Base-by-base conservation (phyloP, 2,797 vertebrate genomes). In the Peromyscus eremicus region DNA sequence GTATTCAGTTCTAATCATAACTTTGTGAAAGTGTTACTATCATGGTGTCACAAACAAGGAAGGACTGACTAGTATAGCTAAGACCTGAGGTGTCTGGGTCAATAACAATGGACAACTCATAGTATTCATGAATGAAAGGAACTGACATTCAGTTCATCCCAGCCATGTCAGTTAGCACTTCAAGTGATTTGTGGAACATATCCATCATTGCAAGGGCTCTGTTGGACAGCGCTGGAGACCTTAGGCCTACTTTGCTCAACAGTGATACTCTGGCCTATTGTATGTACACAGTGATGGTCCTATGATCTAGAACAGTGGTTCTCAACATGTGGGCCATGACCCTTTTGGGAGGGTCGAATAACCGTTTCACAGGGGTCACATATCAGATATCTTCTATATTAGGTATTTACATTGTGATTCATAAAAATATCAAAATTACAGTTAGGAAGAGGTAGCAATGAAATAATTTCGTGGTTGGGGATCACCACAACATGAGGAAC, bases 121-220 rank as follows among this genome's bases (percentile, higher is more conserved):
- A 82, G 55, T 46, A 66, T 83, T 92, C 76, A 80, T 92, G 27
- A 92, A 75, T 46, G 43, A 25, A 94, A 91, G 40, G 21, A 43
- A 94, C 4, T 43, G 34, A 32, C 10, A 90, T 19, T 62, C 23
- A 57, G 12, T 77, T 46, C 12, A 40, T 89, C 32, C 83, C 16
- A 46, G 12, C 49, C 37, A 49, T 8, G 55, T 6, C 34, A 49
- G 32, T 17, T 25, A 68, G 19, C 46, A 34, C 57, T 79, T 82
- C 46, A 70, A 16, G 14, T 86, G n/a, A 52, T 68, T 29, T 64
- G 3, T 32, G 27, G 52, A n/a, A 43, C 25, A 62, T 79, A 62
- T 60, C n/a, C 16, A 25, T 25, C 70, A 55, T 17, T 0, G 0
- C 8, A 57, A 37, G 64, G 60, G 5, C 23, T 91, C 52, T 34